Base-by-base conservation (phyloP, 1,140 invertebrate genomes). In the Dinothrombium tinctorium region DNA sequence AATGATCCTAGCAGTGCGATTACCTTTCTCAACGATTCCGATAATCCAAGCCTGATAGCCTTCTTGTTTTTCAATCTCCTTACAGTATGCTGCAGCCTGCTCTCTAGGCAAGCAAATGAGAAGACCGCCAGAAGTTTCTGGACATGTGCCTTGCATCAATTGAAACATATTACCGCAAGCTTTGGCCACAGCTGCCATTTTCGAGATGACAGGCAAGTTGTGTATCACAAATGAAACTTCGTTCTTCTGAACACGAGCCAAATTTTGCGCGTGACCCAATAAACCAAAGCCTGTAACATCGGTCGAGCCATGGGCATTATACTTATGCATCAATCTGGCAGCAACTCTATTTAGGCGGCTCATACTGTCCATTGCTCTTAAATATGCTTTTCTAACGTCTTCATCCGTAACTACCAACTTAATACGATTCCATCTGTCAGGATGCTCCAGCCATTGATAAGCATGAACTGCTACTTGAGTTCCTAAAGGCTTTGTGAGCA, bases 1-100 rank as follows among this genome's bases (percentile, higher is more conserved):
- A 56, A 95, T 94, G 54, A 95, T 94, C 52, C 86, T 70, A 9
- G 87, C 90, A 5, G 84, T 84, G 45, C 87, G 71, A 57, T 83
- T 86, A 26, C 90, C 89, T 58, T 92, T 94, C 56, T 95, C 87
- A 2, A 96, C 89, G 55, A 94, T 92, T 19, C 71, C 71, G 47
- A 74, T 63, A 50, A 71, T 67, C 69, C 69, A 73, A 0, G 68
- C 64, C 43, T 63, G 61, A 45, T 65, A 67, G 21, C 59, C 57
- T 52, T 71, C 61, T 51, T 63, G 48, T 51, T 66, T 56, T 53
- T 60, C 56, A 44, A 71, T 66, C 33, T 74, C 71, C 48, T 61
- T 58, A 46, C 68, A 69, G 53, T 66, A 74, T n/a, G 63, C 55
- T 44, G 63, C 58, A n/a, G 69, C 69, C 46, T 67, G 57, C 49